Base-by-base conservation (phyloP, 2,888 invertebrate species). In the Tanaodytes sp. region DNA sequence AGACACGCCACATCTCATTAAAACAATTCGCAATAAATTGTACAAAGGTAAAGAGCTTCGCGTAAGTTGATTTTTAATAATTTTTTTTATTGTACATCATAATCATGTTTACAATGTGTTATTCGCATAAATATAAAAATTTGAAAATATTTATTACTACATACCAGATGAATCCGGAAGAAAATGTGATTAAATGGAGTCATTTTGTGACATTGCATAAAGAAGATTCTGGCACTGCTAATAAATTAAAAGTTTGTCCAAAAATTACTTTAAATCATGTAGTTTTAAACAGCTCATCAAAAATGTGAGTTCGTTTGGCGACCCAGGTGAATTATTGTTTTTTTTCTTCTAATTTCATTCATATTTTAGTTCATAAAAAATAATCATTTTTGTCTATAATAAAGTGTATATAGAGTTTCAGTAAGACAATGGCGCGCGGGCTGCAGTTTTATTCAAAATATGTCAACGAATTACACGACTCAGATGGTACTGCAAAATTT, bases 251-350 rank as follows among this genome's bases (percentile, higher is more conserved):
- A n/a, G n/a, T n/a, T n/a, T n/a, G n/a, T n/a, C n/a, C n/a, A 27
- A 46, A 46, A 46, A 1, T 46, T 2, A 30, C 16, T 1, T 2
- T 9, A 16, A 46, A 46, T 16, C 46, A 46, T 18, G 14, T 46
- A 2, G 15, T 46, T 16, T n/a, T 46, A 2, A 46, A 46, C 16
- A 30, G 30, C 11, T 46, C 46, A 2, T 27, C 46, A 3, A 46
- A 46, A 31, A 46, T 46, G 46, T 31, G 46, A 30, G 46, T 48
- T n/a, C 31, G 33, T 12, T 48, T 48, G n/a, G 48, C 48, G 2
- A 12, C 33, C 11, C 33, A 33, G 48, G 48, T 48, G 23, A 23
- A 5, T 23, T 23, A 5, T 23, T 23, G n/a, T n/a, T n/a, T n/a
- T n/a, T n/a, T n/a, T n/a, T n/a, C n/a, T n/a, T n/a, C n/a, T n/a